Base-by-base conservation (phyloP, 2,888 invertebrate species). In the Andrena haemorrhoa region DNA sequence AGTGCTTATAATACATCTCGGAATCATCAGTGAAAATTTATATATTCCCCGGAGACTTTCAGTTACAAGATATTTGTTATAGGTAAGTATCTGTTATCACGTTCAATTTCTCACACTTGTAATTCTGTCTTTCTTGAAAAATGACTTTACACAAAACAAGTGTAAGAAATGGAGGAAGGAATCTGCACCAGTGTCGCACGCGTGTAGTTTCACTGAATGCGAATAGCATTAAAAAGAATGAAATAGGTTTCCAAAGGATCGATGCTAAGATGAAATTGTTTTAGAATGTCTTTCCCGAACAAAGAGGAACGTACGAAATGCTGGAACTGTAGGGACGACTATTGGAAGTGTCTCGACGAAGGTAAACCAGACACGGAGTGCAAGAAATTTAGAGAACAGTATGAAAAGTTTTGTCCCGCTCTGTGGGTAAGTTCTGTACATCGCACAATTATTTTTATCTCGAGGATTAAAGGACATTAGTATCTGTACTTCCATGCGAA, bases 341-440 rank as follows among this genome's bases (percentile, higher is more conserved):
- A 97, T 94, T 99, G 98, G 98, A 96, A 97, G 90, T 99, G 99
- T 94, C 95, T 99, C 89, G 97, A 98, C 93, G 95, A 95, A 83
- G 95, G 95, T 86, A 95, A 95, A 84, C 92, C 96, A 89, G 94
- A 95, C 70, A 96, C 96, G 90, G 96, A 96, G 72, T 98, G 98
- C 94, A 93, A 94, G 82, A 95, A 96, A 90, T 94, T 97, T 88
- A 96, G 98, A 86, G 96, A 96, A 94, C 87, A 96, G 69, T 98
- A 97, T 93, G 97, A 97, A 94, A 95, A 95, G 82, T 96, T 96
- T 31, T 98, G 98, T 92, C 97, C 98, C 1, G 93, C 95, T 1
- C 97, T 97, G 93, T 98, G 98, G 99, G 98, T 96, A 89, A 92
- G 94, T 91, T 76, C 73, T 29, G 41, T 2, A 16, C 8, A 4